These are phyloP conservation scores for Stomatorhinus ivindoensis DNA, from an alignment of 2,113 vertebrate genomes.

Conservation along the genomic window DNA sequence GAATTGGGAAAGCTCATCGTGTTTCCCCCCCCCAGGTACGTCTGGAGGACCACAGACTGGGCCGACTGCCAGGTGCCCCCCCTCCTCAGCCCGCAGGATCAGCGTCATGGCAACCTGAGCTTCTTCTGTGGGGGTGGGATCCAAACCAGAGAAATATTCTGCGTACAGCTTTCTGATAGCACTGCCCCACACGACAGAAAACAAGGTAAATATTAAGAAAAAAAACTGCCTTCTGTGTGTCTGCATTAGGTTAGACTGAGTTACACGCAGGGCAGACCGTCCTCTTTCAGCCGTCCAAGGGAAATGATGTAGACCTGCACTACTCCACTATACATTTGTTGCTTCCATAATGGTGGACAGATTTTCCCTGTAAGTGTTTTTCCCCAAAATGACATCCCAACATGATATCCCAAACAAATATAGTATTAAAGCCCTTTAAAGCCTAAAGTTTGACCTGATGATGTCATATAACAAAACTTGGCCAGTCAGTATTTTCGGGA, in stretches of 20 bases:
- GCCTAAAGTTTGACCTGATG: background rate
- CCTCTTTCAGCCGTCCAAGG: background rate
- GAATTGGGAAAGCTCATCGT: background rate
- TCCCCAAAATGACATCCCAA: background rate
- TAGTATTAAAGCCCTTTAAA: background rate
- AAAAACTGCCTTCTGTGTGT: background rate
- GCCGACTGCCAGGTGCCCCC: conserved; percentile 72
- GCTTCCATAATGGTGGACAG: background rate
- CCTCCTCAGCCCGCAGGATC: conserved; percentile 70
- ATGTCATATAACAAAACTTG: background rate
- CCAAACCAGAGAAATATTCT: conserved; percentile 81
- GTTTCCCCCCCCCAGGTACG: conserved; percentile 62
- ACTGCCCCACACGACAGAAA: conserved; percentile 50
- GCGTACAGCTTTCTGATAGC: conserved; percentile 61
- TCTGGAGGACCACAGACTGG: conserved; percentile 88
- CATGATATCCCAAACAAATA: background rate
- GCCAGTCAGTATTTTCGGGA: background rate
- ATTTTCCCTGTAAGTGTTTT: background rate
- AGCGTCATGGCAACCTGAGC: conserved; percentile 45
- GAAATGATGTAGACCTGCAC: background rate
- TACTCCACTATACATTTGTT: background rate
- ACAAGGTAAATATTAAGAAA: conserved; percentile 63
- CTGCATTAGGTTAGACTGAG: background rate
- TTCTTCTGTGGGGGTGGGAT: conserved; percentile 82
- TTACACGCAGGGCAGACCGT: background rate